Evolutionary conservation across 2,888 invertebrate genomes (phyloP).

Genomic region (Melinopterus prodromus): DNA sequence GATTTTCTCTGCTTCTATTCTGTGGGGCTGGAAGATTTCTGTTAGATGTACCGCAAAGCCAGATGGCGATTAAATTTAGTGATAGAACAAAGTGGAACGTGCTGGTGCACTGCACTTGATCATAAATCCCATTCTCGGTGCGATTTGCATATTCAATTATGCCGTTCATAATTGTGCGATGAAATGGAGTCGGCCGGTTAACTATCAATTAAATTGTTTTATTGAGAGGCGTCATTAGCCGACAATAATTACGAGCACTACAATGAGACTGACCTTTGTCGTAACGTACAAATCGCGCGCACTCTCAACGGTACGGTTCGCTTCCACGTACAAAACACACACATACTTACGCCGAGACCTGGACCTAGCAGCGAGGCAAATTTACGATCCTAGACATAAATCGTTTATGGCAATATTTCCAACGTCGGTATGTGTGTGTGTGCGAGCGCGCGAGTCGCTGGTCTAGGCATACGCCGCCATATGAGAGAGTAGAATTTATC

Average conservation of each 20-base stretch:
- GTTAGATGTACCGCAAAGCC: not conserved
- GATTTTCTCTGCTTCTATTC: too few species aligned
- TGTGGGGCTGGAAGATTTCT: too few species aligned
- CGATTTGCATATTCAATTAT: constrained; percentile 4
- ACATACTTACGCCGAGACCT: not conserved
- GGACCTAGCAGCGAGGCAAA: not conserved
- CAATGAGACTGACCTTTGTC: not conserved
- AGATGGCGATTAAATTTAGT: not conserved
- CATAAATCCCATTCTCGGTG: not conserved
- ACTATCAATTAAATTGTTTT: constrained; percentile 4
- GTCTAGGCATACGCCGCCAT: not conserved
- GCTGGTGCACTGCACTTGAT: not conserved
- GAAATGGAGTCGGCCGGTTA: not conserved
- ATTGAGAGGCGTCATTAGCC: not conserved
- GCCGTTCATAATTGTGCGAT: not conserved
- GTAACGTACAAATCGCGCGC: not conserved
- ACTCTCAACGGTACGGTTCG: not conserved
- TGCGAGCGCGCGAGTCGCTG: not conserved
- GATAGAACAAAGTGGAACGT: not conserved
- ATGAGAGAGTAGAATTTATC: not conserved
- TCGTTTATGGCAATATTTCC: constrained; percentile 4
- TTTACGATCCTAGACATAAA: constrained; percentile 4
- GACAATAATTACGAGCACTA: not conserved
- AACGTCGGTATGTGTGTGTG: not conserved
- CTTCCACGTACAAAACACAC: not conserved